Conservation (phyloP, 2,797 vertebrate species). For the Ataeniobius toweri region DNA sequence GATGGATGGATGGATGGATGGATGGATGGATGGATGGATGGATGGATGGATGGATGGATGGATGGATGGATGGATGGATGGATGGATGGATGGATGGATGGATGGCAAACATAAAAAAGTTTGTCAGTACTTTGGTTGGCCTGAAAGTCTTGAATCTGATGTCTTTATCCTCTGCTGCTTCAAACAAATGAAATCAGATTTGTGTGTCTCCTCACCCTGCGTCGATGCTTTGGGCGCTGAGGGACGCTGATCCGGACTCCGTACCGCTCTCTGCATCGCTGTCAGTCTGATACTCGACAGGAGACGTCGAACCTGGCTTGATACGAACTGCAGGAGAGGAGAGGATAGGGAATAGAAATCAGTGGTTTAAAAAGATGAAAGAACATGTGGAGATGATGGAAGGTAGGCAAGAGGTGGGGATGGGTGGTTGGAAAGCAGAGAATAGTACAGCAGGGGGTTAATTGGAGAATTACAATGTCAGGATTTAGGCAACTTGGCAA, state of each 20-base stretch:
- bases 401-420: neutral
- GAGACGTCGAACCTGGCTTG: conserved; percentile 89
- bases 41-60: neutral
- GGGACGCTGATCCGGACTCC: conserved; percentile 85
- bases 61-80: too few species aligned
- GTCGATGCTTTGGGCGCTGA: conserved; percentile 76
- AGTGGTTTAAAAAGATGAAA: neutral
- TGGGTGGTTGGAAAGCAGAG: conserved; percentile 8
- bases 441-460: conserved; percentile 56
- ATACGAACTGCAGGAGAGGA: conserved; percentile 82
- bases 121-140: too few species aligned
- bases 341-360: neutral
- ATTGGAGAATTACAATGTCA: conserved; percentile 34
- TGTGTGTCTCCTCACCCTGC: conserved; percentile 63
- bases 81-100: too few species aligned
- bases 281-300: conserved; percentile 91
- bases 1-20: too few species aligned
- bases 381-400: neutral
- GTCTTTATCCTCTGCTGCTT: neutral
- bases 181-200: neutral
- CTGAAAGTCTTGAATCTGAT: too few species aligned
- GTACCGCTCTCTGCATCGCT: conserved; percentile 89
- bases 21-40: neutral
- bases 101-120: too few species aligned
- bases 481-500: conserved; percentile 43